These are phyloP conservation scores for Drosophila cracens DNA, from an alignment of 2,888 invertebrate species.

Conservation along the genomic window DNA sequence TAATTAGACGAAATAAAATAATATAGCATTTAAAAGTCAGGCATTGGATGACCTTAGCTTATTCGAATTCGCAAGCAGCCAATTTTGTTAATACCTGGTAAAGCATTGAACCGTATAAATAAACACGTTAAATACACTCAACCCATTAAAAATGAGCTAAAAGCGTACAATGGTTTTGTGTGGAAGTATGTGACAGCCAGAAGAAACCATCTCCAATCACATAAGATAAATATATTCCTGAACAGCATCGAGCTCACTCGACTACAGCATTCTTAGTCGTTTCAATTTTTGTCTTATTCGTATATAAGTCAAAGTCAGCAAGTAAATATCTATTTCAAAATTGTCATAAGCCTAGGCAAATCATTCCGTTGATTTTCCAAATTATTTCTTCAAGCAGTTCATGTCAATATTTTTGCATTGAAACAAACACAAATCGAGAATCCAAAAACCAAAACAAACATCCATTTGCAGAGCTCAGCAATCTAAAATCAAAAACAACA, in stretches of 20 bases:
- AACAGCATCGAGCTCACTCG: background rate
- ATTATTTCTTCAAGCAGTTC: background rate
- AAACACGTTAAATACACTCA: background rate
- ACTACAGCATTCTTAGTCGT: background rate
- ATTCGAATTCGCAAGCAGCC: slow-evolving; percentile 7
- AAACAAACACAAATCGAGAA: background rate
- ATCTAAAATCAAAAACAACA: slow-evolving; percentile 2
- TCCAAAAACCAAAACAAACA: background rate
- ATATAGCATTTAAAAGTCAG: slow-evolving; percentile 32
- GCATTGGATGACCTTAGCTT: slow-evolving; percentile 22
- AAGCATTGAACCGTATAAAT: background rate
- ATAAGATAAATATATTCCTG: background rate
- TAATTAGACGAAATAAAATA: slow-evolving; percentile 39
- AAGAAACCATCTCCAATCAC: background rate
- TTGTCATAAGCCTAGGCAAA: background rate
- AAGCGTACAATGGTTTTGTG: background rate
- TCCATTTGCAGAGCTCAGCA: background rate
- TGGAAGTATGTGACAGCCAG: background rate
- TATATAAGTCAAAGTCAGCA: background rate
- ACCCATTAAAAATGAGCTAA: background rate
- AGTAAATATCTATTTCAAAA: background rate
- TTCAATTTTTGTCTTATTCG: background rate
- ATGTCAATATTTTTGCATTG: background rate
- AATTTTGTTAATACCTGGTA: background rate
- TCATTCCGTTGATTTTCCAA: background rate